Base-by-base conservation (phyloP, 2,888 invertebrate genomes). In the Lysandra bellargus region DNA sequence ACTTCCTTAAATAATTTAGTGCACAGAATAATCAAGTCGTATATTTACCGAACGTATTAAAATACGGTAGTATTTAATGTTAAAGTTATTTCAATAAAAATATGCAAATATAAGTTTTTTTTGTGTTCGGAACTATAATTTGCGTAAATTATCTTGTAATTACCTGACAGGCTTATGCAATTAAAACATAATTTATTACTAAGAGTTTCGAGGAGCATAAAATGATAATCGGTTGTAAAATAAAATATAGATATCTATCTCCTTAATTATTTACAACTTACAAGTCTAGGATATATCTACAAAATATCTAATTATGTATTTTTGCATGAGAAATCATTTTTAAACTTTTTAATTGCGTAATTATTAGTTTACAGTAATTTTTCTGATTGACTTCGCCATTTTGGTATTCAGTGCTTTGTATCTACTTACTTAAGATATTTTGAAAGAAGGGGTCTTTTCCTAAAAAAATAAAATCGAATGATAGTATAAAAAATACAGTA, bases 131-230 rank as follows among this genome's bases (percentile, higher is more conserved):
- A 53, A 33, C 76, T 33, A 53, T 76, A 76, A 76, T 76, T 76
- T 76, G 76, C 76, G 53, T 76, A 76, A 76, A 76, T 57, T 76
- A 57, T 76, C 14, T 57, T 76, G 76, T 76, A 76, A 57, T 76
- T 49, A 53, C 49, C 76, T 53, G 53, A 76, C 53, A 76, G 23
- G 33, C 33, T 53, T 33, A 30, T 76, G 76, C 76, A 76, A 53
- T 76, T 57, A 76, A 53, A 53, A 30, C 9, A 33, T 30, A 76
- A 57, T 49, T 76, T 53, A 76, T 76, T 53, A 17, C 57, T 76
- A 33, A 49, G 49, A 57, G 57, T 17, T 57, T 57, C 57, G 4
- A 76, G 33, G 4, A 69, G 69, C 33, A 69, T 33, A 57, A 57
- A 57, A 53, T 53, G 6, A 40, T 74, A 74, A 74, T 44, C 37